These are phyloP conservation scores for Eclectus roratus DNA, from an alignment of 2,113 vertebrate genomes.

Conservation along the genomic window DNA sequence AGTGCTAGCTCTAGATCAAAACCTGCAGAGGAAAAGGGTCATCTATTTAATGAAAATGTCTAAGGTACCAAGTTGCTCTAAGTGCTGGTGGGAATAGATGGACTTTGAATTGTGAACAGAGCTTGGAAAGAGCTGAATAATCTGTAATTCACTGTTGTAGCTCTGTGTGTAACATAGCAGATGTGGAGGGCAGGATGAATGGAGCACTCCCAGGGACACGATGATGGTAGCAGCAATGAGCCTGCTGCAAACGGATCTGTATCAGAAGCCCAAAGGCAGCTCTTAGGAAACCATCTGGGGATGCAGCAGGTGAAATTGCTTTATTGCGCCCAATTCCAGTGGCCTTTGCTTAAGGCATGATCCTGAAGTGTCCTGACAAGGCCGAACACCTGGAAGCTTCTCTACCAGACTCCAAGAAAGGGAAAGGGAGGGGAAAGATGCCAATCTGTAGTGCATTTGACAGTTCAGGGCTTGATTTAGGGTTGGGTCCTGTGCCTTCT, in stretches of 20 bases:
- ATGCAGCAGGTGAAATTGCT: not conserved
- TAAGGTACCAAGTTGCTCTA: not conserved
- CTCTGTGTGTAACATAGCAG: accelerated
- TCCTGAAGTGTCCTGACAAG: not conserved
- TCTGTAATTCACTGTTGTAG: not conserved
- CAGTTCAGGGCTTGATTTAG: not conserved
- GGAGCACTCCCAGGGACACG: accelerated
- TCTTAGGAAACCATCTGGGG: not conserved
- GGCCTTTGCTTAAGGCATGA: not conserved
- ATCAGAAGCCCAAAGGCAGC: not conserved
- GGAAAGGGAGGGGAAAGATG: not conserved
- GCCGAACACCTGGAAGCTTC: not conserved
- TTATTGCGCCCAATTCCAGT: not conserved
- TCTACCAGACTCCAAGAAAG: not conserved
- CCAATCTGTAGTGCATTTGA: not conserved
- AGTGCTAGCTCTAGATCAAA: not conserved
- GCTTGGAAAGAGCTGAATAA: not conserved
- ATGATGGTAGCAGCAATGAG: not conserved
- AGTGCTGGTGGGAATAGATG: not conserved
- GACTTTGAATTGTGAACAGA: not conserved
- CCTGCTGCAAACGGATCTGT: not conserved
- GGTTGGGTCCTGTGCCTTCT: not conserved
- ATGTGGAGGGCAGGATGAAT: not conserved
- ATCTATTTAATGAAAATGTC: not conserved
- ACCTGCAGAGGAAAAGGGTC: not conserved